Evolutionary conservation across 2,113 vertebrate species (phyloP), one percentile per base, ranked within the genome.

Genomic region (Ellobius talpinus): DNA sequence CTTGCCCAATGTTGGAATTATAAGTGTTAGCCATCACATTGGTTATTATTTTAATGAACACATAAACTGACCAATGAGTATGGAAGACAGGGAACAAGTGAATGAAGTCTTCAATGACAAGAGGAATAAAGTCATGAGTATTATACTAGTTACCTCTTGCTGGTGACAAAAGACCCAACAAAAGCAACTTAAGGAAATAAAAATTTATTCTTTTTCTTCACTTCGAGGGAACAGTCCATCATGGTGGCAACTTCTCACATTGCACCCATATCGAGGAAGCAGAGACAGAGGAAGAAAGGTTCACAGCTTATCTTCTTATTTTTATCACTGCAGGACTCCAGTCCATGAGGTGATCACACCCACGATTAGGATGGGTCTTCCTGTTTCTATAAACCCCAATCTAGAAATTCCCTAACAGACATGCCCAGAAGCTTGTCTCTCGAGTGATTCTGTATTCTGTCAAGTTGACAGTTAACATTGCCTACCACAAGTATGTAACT

Each of bases 101-200:
- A 47, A 0, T 3, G 5, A 74, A 82, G 45, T 21, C 52, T 65
- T 0, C 2, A 31, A 5, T 1, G 17, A 39, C 19, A 52, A 19
- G 33, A 8, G 65, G 4, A 26, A 5, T 4, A 70, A 24, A 47
- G 39, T 73, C 29, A 26, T 1, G 10, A 8, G 19, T 3, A 14
- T 52, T 52, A 33, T n/a, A 7, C 23, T 23, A 86, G 42, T 31
- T 50, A 36, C 10, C 33, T 19, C 3, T 66, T 33, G 39, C 58
- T 65, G 16, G 26, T 11, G 29, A 23, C 17, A 50, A 31, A 47
- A 50, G 6, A 2, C 63, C 61, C 45, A 14, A 47, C 42, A 36
- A 14, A 42, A 36, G 5, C 29, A 24, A 68, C 63, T 23, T 33
- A 66, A 66, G 63, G 42, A 36, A 66, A 33, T 11, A 21, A 19